Percentiles rank a stretch among this genome's conserved stretches.
These are phyloP conservation scores for Acomys russatus DNA, from an alignment of 2,797 vertebrate genomes.

Conservation along the genomic window DNA sequence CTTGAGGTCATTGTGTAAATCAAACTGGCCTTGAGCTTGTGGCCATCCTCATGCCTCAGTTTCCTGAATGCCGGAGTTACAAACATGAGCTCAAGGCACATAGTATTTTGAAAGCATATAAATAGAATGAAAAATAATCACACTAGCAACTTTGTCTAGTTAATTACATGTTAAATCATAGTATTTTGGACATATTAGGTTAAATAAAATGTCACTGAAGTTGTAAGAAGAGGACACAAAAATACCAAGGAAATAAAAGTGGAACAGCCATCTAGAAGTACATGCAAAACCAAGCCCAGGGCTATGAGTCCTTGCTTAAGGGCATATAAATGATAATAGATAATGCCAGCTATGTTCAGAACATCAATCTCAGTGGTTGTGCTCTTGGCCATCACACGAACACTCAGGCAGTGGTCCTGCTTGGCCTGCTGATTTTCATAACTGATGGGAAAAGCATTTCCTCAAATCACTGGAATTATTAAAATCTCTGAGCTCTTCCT, in stretches of 20 bases:
- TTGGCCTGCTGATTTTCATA: conserved; percentile 48
- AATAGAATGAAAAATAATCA: conserved; percentile 11
- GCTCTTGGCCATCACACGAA: background rate
- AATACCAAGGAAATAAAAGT: background rate
- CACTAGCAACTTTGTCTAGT: background rate
- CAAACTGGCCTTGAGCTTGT: background rate
- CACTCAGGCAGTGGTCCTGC: background rate
- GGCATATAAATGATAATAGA: background rate
- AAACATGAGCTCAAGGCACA: background rate
- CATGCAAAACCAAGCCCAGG: background rate
- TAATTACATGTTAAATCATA: background rate
- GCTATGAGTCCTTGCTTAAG: background rate
- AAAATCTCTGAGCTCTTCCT: conserved; percentile 69
- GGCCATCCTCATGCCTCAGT: background rate
- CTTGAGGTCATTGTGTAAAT: background rate
- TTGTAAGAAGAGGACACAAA: background rate
- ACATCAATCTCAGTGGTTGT: background rate
- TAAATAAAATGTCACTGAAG: conserved; percentile 37
- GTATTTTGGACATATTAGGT: background rate
- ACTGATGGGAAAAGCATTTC: conserved; percentile 33
- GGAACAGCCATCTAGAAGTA: background rate
- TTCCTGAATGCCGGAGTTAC: background rate
- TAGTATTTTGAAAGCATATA: background rate
- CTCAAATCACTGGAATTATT: conserved; percentile 68
- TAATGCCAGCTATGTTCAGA: background rate